Conservation (phyloP, 2,888 invertebrate genomes). For the Pherbina coryleti region DNA sequence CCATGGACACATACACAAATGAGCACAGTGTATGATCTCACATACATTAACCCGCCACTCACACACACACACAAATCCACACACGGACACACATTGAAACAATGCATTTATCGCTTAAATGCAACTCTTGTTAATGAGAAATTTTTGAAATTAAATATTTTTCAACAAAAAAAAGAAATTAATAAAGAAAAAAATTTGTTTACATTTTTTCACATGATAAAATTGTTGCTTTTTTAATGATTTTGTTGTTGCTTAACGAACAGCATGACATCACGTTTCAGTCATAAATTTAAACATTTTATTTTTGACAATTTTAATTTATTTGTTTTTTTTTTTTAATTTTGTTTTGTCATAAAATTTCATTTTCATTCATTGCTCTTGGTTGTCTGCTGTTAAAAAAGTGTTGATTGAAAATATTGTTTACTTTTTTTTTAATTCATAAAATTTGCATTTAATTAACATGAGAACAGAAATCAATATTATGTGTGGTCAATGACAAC, state of each 20-base stretch:
- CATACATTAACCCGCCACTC: background rate
- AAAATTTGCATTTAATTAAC: background rate
- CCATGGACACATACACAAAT: no score
- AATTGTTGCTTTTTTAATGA: background rate
- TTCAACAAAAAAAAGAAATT: background rate
- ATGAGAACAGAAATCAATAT: background rate
- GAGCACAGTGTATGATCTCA: no score
- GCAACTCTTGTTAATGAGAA: background rate
- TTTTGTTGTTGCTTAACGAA: slow-evolving; percentile 1
- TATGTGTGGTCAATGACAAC: no score
- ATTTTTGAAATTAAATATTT: background rate
- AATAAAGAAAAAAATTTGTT: background rate
- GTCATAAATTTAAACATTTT: background rate
- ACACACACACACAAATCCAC: background rate
- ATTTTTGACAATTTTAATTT: background rate
- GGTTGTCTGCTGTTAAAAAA: background rate
- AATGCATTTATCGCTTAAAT: background rate
- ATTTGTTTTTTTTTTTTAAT: background rate
- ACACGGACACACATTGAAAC: background rate
- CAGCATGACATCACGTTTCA: slow-evolving; percentile 5
- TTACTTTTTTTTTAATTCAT: background rate
- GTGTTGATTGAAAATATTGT: background rate
- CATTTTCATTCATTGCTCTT: background rate
- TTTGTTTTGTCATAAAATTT: background rate
- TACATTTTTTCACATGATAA: background rate